Conservation (phyloP, 2,888 invertebrate species). For the Lithophane semibrunnea region DNA sequence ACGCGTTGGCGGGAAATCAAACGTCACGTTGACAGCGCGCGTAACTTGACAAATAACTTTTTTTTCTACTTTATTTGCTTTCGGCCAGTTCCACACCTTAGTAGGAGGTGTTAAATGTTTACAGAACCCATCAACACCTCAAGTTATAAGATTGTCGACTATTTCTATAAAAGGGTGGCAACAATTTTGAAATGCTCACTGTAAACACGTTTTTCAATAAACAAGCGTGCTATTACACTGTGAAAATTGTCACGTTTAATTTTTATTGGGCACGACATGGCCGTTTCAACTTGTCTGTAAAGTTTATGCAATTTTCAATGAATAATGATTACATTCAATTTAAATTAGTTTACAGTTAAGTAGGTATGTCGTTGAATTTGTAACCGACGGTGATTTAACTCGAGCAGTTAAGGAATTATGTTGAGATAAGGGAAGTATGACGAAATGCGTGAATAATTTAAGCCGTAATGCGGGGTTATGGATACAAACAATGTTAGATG, state of each 20-base stretch:
- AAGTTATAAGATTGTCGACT: slow-evolving; percentile 58
- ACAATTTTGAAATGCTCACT: slow-evolving; percentile 57
- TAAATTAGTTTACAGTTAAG: slow-evolving; percentile 62
- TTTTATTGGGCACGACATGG: slow-evolving; percentile 72
- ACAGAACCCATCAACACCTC: slow-evolving; percentile 66
- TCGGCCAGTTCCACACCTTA: slow-evolving; percentile 69
- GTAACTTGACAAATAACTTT: slow-evolving; percentile 68
- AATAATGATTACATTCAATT: slow-evolving; percentile 68
- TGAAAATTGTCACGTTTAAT: slow-evolving; percentile 67
- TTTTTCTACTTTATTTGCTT: slow-evolving; percentile 59
- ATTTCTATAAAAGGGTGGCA: slow-evolving; percentile 53
- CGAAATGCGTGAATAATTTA: slow-evolving; percentile 61
- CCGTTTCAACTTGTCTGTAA: slow-evolving; percentile 55
- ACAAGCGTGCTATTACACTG: slow-evolving; percentile 47
- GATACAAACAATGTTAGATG: slow-evolving; percentile 31
- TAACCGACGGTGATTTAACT: slow-evolving; percentile 56
- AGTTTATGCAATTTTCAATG: slow-evolving; percentile 65
- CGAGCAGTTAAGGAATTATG: slow-evolving; percentile 62
- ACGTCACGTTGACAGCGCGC: slow-evolving; percentile 74
- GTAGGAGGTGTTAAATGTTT: slow-evolving; percentile 69
- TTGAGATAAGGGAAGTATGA: slow-evolving; percentile 58
- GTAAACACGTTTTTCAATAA: slow-evolving; percentile 62
- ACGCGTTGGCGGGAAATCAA: slow-evolving; percentile 72
- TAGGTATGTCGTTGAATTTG: slow-evolving; percentile 59
- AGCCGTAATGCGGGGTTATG: slow-evolving; percentile 31